Conservation (phyloP, 2,888 invertebrate species). For the Myathropa florea region DNA sequence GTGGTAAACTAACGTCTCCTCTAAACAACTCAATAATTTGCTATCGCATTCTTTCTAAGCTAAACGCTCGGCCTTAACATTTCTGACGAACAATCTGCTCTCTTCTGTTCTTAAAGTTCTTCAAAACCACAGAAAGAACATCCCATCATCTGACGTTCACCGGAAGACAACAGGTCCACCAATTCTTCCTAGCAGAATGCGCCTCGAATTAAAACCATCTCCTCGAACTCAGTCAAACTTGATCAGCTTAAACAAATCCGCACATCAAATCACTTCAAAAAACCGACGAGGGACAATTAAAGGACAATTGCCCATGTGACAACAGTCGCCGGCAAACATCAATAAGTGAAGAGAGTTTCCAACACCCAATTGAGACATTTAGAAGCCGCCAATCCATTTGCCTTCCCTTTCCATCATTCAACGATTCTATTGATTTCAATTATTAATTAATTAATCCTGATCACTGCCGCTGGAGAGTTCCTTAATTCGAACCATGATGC, state of each 20-base stretch:
- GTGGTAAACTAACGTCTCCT: too few relatives aligned
- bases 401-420: background rate
- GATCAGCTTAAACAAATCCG: background rate
- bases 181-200: background rate
- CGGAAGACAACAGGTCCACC: too few relatives aligned
- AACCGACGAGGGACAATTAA: background rate
- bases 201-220: background rate
- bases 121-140: too few relatives aligned
- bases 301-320: background rate
- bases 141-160: too few relatives aligned
- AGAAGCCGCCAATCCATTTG: constrained; percentile 5
- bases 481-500: constrained; percentile 64
- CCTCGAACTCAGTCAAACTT: background rate
- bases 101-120: too few relatives aligned
- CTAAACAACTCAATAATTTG: too few relatives aligned
- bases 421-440: constrained; percentile 66
- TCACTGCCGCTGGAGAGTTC: constrained; percentile 52
- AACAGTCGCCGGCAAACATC: background rate
- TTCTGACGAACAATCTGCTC: too few relatives aligned
- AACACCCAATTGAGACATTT: constrained; percentile 25
- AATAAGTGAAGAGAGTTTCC: background rate
- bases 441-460: constrained; percentile 71
- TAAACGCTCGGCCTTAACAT: too few relatives aligned
- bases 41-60: too few relatives aligned
- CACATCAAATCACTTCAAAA: background rate